Evolutionary conservation across 1,140 invertebrate species (phyloP).

Genomic region (Drosophila nigromelanica): DNA sequence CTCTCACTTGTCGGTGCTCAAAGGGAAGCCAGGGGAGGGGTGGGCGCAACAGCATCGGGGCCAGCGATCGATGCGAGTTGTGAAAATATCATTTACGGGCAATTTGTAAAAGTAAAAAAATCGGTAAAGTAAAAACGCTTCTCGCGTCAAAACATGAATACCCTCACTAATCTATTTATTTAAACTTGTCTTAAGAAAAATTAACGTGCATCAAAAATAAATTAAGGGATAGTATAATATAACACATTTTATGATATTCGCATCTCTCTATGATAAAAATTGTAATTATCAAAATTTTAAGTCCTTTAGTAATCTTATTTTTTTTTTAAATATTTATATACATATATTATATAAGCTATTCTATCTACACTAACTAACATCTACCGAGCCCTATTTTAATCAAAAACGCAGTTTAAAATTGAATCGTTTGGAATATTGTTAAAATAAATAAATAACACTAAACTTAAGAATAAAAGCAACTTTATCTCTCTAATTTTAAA

Average conservation of each 20-base stretch:
- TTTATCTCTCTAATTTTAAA: not conserved
- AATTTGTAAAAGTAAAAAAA: conserved; percentile 62
- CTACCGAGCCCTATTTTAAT: too few species aligned
- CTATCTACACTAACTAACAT: too few species aligned
- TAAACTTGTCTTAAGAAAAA: not conserved
- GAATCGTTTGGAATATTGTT: too few species aligned
- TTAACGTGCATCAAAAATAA: too few species aligned
- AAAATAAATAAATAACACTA: not conserved
- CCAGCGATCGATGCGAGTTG: conserved; percentile 74
- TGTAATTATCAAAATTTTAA: too few species aligned
- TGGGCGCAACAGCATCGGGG: conserved; percentile 22
- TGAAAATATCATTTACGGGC: conserved; percentile 80
- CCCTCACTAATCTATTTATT: not conserved
- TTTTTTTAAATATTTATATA: too few species aligned
- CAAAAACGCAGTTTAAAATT: too few species aligned
- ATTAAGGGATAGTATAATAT: too few species aligned
- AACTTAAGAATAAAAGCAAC: not conserved
- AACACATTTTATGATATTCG: too few species aligned
- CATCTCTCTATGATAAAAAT: too few species aligned
- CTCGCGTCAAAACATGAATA: conserved; percentile 1
- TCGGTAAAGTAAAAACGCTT: not conserved
- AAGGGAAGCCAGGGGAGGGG: conserved; percentile 6
- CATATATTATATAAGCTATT: too few species aligned
- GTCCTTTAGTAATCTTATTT: too few species aligned
- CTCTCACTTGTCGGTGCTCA: conserved; percentile 62